Evolutionary conservation across 2,888 invertebrate genomes (phyloP), one percentile per base, ranked within the genome.

Genomic region (Sarcophaga carnaria): DNA sequence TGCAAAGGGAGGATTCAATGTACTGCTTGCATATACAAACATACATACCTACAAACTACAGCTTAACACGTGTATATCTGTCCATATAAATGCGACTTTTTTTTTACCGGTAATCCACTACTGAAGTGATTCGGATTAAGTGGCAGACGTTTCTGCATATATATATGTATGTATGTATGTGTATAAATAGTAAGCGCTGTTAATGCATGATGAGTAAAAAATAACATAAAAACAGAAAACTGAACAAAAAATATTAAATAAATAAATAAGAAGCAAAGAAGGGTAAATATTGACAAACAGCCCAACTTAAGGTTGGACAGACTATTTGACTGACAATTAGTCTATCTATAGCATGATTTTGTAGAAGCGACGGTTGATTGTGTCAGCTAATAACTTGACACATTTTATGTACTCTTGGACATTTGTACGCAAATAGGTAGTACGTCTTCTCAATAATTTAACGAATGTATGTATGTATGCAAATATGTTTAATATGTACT

Each of bases 371-470:
- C 8, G 25, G 67, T 69, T 49, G 54, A 22, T 79, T 79, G 63
- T 79, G 64, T 25, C 71, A 80, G 71, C 64, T 71, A 72, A 79
- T 64, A 71, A 80, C 6, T 64, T 45, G 64, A 72, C 71, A 64
- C 64, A 72, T 64, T 63, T 64, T 37, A 64, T 54, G 54, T 54
- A 54, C 37, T 8, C 37, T 54, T 54, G 54, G 54, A 54, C 12
- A 54, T 54, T 8, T 37, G 17, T 54, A 54, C 54, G 17, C 54
- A 54, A 17, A 17, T 49, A 49, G 12, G 11, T 49, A 54, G 4
- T 14, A 3, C 4, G 54, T 59, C 49, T 72, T 72, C 66, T 71
- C 37, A 11, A 59, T 54, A 72, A 71, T 80, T 71, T 64, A 54
- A 80, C 54, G 54, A 27, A 64, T 79, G 49, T 71, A 14, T 70